Conservation (phyloP, 2,888 invertebrate genomes). For the Sceliomorpha sp. region DNA sequence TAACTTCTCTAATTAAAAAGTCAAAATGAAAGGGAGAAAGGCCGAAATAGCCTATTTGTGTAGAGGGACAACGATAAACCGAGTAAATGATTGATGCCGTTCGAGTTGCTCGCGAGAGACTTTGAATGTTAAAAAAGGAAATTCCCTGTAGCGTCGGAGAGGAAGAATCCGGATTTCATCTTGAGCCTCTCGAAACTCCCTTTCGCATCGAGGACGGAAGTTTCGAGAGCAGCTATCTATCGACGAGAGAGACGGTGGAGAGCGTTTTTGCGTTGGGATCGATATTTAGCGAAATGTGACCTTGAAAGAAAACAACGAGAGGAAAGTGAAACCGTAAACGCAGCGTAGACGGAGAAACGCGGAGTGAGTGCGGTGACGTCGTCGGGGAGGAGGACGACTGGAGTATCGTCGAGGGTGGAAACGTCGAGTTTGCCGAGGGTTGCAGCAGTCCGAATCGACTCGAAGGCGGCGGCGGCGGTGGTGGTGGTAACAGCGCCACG, state of each 20-base stretch:
- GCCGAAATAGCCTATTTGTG: background rate
- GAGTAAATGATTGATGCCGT: slow-evolving; percentile 13
- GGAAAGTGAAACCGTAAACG: slow-evolving; percentile 11
- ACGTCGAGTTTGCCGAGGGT: slow-evolving; percentile 38
- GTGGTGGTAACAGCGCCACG: slow-evolving; percentile 30
- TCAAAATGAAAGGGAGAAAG: background rate
- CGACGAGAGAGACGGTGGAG: slow-evolving; percentile 17
- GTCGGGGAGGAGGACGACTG: background rate
- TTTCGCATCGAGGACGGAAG: slow-evolving; percentile 27
- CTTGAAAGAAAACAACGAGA: slow-evolving; percentile 26
- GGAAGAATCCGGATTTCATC: slow-evolving; percentile 21
- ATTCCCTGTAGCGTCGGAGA: slow-evolving; percentile 3
- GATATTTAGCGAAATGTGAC: slow-evolving; percentile 50
- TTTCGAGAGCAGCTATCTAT: slow-evolving; percentile 26
- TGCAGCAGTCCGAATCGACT: slow-evolving; percentile 37
- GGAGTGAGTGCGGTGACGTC: background rate
- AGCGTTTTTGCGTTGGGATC: slow-evolving; percentile 33
- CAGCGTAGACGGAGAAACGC: slow-evolving; percentile 1
- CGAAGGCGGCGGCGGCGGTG: slow-evolving; percentile 27
- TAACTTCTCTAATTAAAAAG: background rate
- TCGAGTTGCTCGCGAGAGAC: slow-evolving; percentile 5
- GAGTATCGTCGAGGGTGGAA: slow-evolving; percentile 11
- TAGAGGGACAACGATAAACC: background rate
- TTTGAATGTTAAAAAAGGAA: slow-evolving; percentile 25
- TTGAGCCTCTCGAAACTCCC: slow-evolving; percentile 14